phyloP scores from a whole-genome alignment of 2,113 vertebrate species.

The Opisthocomus hoazin region DNA sequence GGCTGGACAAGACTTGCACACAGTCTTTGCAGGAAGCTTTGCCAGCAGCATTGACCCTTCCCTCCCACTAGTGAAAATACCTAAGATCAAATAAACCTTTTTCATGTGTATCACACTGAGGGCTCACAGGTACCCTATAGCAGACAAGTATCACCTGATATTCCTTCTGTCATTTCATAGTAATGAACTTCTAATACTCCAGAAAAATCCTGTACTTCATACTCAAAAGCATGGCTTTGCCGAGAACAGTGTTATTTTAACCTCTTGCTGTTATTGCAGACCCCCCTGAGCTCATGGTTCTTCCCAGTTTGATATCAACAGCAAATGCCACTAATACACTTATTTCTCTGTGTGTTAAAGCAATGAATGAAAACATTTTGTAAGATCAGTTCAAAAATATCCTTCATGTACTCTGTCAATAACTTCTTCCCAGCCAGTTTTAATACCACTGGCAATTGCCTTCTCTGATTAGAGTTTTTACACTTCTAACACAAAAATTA shows the following conservation, averaged over 20 bases:
- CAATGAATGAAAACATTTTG: neutral
- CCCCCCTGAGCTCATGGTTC: neutral
- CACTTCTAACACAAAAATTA: neutral
- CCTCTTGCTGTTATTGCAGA: neutral
- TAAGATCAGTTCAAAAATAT: neutral
- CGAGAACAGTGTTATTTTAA: neutral
- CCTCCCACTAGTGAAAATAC: neutral
- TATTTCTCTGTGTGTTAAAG: neutral
- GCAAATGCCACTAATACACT: neutral
- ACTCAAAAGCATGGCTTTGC: neutral
- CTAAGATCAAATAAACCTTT: neutral
- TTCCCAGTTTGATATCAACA: neutral
- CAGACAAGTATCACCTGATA: neutral
- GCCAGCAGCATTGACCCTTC: neutral
- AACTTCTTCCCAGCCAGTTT: neutral
- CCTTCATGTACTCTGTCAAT: neutral
- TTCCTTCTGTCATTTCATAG: neutral
- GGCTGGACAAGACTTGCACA: neutral
- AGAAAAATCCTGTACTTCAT: neutral
- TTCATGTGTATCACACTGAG: neutral
- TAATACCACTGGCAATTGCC: neutral
- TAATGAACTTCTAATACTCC: neutral
- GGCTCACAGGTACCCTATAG: neutral
- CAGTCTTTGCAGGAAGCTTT: neutral
- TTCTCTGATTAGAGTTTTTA: neutral